Evolutionary conservation across 2,797 vertebrate genomes (phyloP).

Genomic region (Cossypha dichroa): DNA sequence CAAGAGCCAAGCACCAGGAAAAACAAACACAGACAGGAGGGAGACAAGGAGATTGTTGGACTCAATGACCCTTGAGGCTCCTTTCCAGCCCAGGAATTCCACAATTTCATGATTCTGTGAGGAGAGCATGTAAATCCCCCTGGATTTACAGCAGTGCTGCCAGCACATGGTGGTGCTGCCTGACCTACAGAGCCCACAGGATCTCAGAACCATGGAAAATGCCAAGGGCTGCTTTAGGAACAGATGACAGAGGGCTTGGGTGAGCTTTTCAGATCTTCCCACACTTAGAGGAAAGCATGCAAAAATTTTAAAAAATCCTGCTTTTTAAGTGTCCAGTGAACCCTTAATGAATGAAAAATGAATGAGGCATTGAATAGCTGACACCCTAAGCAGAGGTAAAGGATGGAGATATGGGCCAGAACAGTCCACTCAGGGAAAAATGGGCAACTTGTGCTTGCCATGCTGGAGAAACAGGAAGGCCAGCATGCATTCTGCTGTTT

Average conservation of each 20-base stretch:
- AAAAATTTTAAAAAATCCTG: not conserved
- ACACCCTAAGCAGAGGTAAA: not conserved
- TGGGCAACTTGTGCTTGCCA: not conserved
- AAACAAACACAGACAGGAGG: not conserved
- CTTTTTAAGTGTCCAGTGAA: not conserved
- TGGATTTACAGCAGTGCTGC: not conserved
- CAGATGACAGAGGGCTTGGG: not conserved
- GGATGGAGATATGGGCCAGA: fast-evolving
- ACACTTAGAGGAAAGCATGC: not conserved
- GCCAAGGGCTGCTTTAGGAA: not conserved
- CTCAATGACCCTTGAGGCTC: fast-evolving
- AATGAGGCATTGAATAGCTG: not conserved
- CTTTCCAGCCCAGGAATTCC: not conserved
- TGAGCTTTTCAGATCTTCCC: not conserved
- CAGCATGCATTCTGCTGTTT: not conserved
- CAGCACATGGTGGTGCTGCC: not conserved
- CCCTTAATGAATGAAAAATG: fast-evolving
- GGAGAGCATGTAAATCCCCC: not conserved
- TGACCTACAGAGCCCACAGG: not conserved
- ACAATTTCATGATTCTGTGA: not conserved
- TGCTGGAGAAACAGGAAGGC: not conserved
- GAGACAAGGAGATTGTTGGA: not conserved
- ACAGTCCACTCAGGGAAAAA: not conserved
- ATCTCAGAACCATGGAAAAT: fast-evolving
- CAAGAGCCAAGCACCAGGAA: not conserved